Conservation (phyloP, 1,140 invertebrate genomes). For the Xylocopa sonorina region DNA sequence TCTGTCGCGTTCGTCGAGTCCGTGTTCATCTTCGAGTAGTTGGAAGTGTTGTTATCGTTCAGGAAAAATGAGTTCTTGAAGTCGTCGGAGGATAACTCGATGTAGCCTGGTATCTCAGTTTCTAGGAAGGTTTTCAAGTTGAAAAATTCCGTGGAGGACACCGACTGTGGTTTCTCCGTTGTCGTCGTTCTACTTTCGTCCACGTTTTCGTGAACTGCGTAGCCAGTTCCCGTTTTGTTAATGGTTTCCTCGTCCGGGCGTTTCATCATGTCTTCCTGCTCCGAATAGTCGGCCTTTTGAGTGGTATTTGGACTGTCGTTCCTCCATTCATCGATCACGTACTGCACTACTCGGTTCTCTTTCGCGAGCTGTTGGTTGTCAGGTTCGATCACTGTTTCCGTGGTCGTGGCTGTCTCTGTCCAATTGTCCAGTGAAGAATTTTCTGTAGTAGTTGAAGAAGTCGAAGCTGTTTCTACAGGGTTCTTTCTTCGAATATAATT, state of each 20-base stretch:
- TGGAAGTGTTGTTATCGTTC: background rate
- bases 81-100: slow-evolving; percentile 54
- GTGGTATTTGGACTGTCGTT: background rate
- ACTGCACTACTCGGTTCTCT: background rate
- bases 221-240: slow-evolving; percentile 19
- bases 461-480: no score
- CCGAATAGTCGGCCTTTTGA: background rate
- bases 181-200: slow-evolving; percentile 36
- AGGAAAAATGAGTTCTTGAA: background rate
- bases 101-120: slow-evolving; percentile 61
- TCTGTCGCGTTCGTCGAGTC: background rate
- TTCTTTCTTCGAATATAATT: slow-evolving; percentile 50
- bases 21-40: accelerated
- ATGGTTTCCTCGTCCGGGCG: background rate
- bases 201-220: slow-evolving; percentile 55
- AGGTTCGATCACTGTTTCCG: background rate
- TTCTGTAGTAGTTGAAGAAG: background rate
- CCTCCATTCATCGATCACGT: no score
- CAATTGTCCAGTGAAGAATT: background rate
- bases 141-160: background rate
- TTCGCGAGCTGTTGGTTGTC: background rate
- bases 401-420: background rate
- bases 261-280: background rate
- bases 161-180: slow-evolving; percentile 3
- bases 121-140: slow-evolving; percentile 46